Base-by-base conservation (phyloP, 2,888 invertebrate species). In the Lasioglossum figueresi region DNA sequence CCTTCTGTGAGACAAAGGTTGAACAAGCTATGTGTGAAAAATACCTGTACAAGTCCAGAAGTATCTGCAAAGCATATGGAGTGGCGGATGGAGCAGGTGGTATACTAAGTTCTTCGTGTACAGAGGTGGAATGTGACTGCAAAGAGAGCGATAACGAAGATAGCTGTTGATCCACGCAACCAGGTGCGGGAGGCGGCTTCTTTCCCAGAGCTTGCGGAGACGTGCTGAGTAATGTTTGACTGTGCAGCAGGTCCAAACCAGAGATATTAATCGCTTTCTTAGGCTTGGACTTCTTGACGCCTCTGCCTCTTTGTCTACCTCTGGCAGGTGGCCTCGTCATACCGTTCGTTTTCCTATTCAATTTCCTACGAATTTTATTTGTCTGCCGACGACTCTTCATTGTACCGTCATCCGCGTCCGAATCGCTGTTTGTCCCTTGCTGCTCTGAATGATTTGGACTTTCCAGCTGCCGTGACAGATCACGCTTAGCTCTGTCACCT, bases 91-190 rank as follows among this genome's bases (percentile, higher is more conserved):
- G 98, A 86, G 97, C 96, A 86, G 96, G 96, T 75, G 98, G 98
- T 95, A 98, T 98, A 91, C 98, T 97, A 91, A 98, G 95, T 95
- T 98, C 98, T 80, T 97, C 97, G 95, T 98, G 98, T 85, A 97
- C 96, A 73, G 96, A 95, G 40, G 96, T 95, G 84, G 97, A 96
- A 93, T 97, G 97, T 93, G 97, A 96, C 92, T 96, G 96, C 79
- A 97, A 96, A 68, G 97, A 97, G 37, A 95, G 89, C 77, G 96
- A 96, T 78, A 98, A 95, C 71, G 97, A 97, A 5, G 98, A 98
- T 83, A 99, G 95, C 90, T 98, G 98, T 94, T 98, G 98, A 95
- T 98, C 98, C 83, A 99, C 98, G 94, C 98, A 98, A 79, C 99
- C 99, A 16, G 98, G 98, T 73, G 98, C 98, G 48, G 98, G 98